Percentiles rank a stretch among this genome's conserved stretches.
Conservation (phyloP, 2,797 vertebrate genomes). For the Epinephelus awoara region DNA sequence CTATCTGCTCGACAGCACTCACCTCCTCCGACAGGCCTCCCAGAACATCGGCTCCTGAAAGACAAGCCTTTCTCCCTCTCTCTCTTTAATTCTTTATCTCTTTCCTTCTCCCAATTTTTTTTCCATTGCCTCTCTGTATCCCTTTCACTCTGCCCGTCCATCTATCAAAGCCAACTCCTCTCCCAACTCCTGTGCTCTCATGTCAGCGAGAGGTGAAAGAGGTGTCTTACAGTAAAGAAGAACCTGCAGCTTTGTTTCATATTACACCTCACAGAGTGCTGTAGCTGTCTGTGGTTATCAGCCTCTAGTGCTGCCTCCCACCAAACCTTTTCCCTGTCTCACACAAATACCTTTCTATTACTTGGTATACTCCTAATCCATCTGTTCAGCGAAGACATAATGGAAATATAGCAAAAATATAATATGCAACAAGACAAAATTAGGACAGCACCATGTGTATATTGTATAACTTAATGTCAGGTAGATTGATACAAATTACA, state of each 20-base stretch:
- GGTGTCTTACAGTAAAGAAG: constrained; percentile 71
- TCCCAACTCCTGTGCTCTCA: constrained; percentile 63
- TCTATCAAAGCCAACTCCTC: constrained; percentile 76
- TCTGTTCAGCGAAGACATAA: constrained; percentile 12
- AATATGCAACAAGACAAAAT: background rate
- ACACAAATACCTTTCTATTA: constrained; percentile 29
- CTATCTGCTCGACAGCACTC: constrained; percentile 65
- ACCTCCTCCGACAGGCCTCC: constrained; percentile 72
- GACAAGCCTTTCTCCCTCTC: constrained; percentile 56
- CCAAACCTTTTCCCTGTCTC: constrained; percentile 41
- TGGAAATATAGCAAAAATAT: background rate
- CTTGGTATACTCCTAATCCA: background rate
- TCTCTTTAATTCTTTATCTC: constrained; percentile 75
- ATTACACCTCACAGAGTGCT: constrained; percentile 69
- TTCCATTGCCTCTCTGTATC: constrained; percentile 56
- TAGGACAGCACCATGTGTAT: background rate
- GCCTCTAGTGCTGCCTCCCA: constrained; percentile 52
- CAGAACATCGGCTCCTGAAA: constrained; percentile 61
- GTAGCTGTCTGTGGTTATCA: constrained; percentile 77
- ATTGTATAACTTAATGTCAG: background rate
- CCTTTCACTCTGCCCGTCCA: constrained; percentile 72
- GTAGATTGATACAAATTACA: background rate
- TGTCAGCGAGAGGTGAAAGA: constrained; percentile 77
- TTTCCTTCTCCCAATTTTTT: constrained; percentile 54
- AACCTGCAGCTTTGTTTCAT: constrained; percentile 75